A percentile compares a stretch with the other conserved stretches of the same genome.
phyloP scores from a whole-genome alignment of 2,888 invertebrate genomes.

The Agrochola lota region DNA sequence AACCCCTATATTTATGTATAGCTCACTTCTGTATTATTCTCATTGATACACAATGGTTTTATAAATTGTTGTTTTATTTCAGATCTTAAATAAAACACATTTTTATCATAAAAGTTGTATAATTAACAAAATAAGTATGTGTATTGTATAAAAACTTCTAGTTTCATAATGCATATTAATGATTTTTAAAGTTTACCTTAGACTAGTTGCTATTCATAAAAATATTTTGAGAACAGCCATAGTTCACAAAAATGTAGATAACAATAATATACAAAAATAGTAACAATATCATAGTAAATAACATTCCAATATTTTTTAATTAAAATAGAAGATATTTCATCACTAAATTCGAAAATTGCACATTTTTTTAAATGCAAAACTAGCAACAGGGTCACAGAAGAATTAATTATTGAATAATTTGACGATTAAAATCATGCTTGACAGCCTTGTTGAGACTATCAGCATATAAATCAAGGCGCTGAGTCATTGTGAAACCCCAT shows the following conservation, averaged over 20 bases:
- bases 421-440: slow-evolving; percentile 79
- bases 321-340: neutral
- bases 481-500: slow-evolving; percentile 99
- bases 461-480: slow-evolving; percentile 97
- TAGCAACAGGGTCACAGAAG: neutral
- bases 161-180: neutral
- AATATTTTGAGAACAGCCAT: slow-evolving; percentile 10
- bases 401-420: slow-evolving; percentile 72
- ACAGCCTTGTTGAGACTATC: slow-evolving; percentile 91
- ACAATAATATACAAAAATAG: slow-evolving; percentile 29
- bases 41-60: slow-evolving; percentile 89
- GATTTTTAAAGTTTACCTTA: neutral
- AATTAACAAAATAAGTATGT: slow-evolving; percentile 32
- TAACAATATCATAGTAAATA: slow-evolving; percentile 35
- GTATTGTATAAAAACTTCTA: slow-evolving; percentile 15
- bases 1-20: slow-evolving; percentile 87
- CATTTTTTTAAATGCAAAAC: slow-evolving; percentile 25
- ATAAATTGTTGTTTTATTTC: slow-evolving; percentile 84
- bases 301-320: neutral
- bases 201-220: neutral
- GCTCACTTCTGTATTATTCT: slow-evolving; percentile 88
- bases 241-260: slow-evolving; percentile 8
- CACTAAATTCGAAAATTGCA: slow-evolving; percentile 3
- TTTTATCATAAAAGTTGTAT: slow-evolving; percentile 56
- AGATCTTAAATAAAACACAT: slow-evolving; percentile 59